Conservation (phyloP, 2,797 vertebrate genomes). For the Oryzias sinensis region DNA sequence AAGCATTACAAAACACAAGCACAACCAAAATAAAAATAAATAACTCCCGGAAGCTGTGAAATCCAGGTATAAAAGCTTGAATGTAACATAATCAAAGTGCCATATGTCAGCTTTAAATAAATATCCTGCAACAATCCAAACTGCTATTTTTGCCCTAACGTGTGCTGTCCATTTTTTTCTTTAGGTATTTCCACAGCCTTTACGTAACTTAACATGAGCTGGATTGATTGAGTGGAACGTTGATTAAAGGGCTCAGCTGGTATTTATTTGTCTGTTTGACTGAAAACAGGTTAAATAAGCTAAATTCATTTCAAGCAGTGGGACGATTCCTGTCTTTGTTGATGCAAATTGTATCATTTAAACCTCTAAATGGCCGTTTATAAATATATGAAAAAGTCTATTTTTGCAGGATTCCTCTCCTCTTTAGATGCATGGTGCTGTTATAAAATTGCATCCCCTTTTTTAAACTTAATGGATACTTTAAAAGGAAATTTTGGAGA, state of each 20-base stretch:
- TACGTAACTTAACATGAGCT: conserved; percentile 25
- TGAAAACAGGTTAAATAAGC: conserved; percentile 29
- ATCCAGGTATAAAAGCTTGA: not conserved
- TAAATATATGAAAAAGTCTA: conserved; percentile 65
- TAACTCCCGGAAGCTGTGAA: too few relatives aligned
- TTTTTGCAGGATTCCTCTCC: conserved; percentile 57
- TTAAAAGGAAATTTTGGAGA: conserved; percentile 28
- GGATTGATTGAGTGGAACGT: conserved; percentile 13
- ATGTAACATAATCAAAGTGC: not conserved
- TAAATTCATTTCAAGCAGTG: conserved; percentile 58
- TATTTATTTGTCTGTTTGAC: conserved; percentile 3
- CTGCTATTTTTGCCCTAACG: not conserved
- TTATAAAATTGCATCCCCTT: conserved; percentile 7
- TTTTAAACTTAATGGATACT: not conserved
- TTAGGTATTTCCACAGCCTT: not conserved
- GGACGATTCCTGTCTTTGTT: conserved; percentile 87
- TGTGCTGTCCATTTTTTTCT: not conserved
- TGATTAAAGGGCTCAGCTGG: conserved; percentile 3
- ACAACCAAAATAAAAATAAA: too few relatives aligned
- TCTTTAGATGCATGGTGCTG: conserved; percentile 24
- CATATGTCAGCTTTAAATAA: conserved; percentile 2
- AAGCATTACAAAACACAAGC: too few relatives aligned
- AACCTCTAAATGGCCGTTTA: conserved; percentile 75
- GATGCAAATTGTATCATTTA: conserved; percentile 99
- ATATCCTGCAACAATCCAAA: not conserved